Percentiles rank a stretch among this genome's conserved stretches.
phyloP scores from a whole-genome alignment of 2,888 invertebrate genomes.

The Ophion ventricosus region DNA sequence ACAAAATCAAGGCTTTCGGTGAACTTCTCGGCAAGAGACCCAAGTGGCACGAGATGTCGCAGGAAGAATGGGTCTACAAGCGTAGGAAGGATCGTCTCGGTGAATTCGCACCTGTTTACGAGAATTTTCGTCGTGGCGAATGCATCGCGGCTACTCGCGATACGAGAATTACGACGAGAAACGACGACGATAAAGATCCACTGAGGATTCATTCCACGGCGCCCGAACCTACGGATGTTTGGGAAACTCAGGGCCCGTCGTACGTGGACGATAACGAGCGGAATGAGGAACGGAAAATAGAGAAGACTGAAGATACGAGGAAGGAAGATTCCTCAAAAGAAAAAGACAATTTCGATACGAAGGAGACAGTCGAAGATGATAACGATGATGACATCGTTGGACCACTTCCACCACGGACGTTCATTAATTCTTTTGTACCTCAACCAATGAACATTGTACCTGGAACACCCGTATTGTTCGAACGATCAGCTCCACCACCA shows the following conservation, averaged over 20 bases:
- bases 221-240: constrained; percentile 68
- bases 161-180: constrained; percentile 41
- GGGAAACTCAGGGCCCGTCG: constrained; percentile 59
- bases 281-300: neutral
- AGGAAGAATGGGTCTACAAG: constrained; percentile 91
- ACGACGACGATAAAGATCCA: constrained; percentile 60
- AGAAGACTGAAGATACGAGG: constrained; percentile 1
- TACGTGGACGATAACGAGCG: neutral
- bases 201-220: constrained; percentile 53
- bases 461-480: constrained; percentile 41
- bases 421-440: constrained; percentile 57
- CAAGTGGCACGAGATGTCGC: constrained; percentile 87
- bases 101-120: constrained; percentile 90
- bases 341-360: neutral
- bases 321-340: neutral
- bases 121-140: constrained; percentile 74
- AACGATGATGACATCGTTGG: constrained; percentile 60
- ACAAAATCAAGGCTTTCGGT: constrained; percentile 79
- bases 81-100: constrained; percentile 88
- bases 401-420: constrained; percentile 48
- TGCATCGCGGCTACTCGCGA: constrained; percentile 60
- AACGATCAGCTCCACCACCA: constrained; percentile 42
- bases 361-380: constrained; percentile 19
- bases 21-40: constrained; percentile 82
- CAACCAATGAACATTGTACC: constrained; percentile 29